These are phyloP conservation scores for Agrypnus murinus DNA, from an alignment of 2,888 invertebrate genomes.

Conservation along the genomic window DNA sequence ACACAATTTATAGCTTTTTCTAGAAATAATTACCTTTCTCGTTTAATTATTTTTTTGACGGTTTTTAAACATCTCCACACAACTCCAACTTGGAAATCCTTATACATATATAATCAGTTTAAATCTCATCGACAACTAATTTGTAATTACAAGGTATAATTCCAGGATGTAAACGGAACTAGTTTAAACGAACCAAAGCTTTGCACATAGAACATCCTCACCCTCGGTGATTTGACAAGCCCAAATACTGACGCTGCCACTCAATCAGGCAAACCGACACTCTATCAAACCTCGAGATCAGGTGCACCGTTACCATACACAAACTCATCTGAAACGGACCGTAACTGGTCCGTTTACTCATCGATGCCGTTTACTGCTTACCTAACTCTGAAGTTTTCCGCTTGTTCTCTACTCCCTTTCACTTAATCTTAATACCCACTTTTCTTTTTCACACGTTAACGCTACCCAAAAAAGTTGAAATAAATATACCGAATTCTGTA, in stretches of 20 bases:
- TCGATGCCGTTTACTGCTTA: conserved; percentile 1
- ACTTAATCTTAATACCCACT: neutral
- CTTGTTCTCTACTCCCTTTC: neutral
- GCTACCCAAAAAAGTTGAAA: too few species aligned
- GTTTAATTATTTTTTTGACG: conserved; percentile 42
- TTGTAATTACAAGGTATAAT: conserved; percentile 14
- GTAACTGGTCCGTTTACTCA: conserved; percentile 43
- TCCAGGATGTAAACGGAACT: conserved; percentile 23
- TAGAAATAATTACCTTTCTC: conserved; percentile 55
- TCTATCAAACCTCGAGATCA: conserved; percentile 60
- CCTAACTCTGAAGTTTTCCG: conserved; percentile 9
- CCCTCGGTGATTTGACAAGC: conserved; percentile 55
- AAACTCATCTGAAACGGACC: conserved; percentile 53
- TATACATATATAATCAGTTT: too few species aligned
- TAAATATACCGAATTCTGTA: too few species aligned
- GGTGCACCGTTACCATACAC: conserved; percentile 55
- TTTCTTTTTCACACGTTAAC: too few species aligned
- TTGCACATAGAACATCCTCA: conserved; percentile 34
- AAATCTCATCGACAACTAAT: too few species aligned
- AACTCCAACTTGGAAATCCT: too few species aligned
- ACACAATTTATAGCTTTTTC: conserved; percentile 68
- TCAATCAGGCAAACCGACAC: conserved; percentile 60
- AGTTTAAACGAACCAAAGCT: conserved; percentile 27
- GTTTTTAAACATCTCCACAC: neutral
- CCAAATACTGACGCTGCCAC: conserved; percentile 57